Evolutionary conservation across 2,113 vertebrate species (phyloP).

Genomic region (Alexandromys fortis): DNA sequence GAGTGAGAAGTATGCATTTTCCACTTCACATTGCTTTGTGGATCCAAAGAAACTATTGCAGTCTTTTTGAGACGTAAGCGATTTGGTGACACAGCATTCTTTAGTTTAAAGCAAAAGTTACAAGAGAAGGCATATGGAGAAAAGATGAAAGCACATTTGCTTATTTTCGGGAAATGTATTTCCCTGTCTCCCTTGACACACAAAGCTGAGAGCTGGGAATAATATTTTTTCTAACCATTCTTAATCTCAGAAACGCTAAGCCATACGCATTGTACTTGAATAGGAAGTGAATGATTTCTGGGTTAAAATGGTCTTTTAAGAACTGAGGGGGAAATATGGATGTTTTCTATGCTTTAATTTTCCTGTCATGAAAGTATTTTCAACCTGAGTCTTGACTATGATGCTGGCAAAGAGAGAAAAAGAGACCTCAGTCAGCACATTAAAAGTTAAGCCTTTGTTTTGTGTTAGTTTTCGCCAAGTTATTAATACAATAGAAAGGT

Average conservation of each 20-base stretch:
- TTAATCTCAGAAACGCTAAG: slow-evolving; percentile 76
- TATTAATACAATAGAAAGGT: slow-evolving; percentile 80
- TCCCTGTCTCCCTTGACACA: slow-evolving; percentile 68
- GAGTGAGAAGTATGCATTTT: slow-evolving; percentile 52
- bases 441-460: slow-evolving; percentile 77
- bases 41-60: slow-evolving; percentile 52
- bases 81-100: slow-evolving; percentile 65
- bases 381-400: slow-evolving; percentile 78
- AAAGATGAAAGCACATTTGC: slow-evolving; percentile 70
- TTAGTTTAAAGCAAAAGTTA: slow-evolving; percentile 73
- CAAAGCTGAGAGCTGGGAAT: slow-evolving; percentile 67
- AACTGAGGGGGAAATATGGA: slow-evolving; percentile 76
- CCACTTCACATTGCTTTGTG: slow-evolving; percentile 43
- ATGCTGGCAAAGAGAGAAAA: slow-evolving; percentile 80
- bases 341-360: slow-evolving; percentile 85
- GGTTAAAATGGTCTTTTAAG: slow-evolving; percentile 82
- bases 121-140: slow-evolving; percentile 62
- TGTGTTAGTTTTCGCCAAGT: slow-evolving; percentile 80
- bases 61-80: slow-evolving; percentile 58
- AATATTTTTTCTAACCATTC: slow-evolving; percentile 77
- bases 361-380: slow-evolving; percentile 82
- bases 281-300: slow-evolving; percentile 79
- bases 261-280: slow-evolving; percentile 77
- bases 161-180: slow-evolving; percentile 80
- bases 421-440: slow-evolving; percentile 77